These are phyloP conservation scores for Eugnorisma glareosa DNA, from an alignment of 2,888 invertebrate genomes.

Conservation along the genomic window DNA sequence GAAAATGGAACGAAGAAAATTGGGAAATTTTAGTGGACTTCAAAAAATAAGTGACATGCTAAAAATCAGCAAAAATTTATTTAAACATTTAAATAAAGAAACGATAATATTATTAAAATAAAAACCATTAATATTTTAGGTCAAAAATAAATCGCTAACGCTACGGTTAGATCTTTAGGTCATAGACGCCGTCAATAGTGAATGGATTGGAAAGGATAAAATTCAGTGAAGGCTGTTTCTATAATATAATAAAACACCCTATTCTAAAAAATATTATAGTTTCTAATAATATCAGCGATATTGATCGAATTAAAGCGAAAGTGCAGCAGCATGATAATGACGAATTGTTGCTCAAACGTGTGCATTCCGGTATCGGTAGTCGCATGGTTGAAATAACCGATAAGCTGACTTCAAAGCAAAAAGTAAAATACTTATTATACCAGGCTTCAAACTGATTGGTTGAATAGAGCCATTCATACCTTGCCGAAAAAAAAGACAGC, in stretches of 20 bases:
- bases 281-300: slow-evolving; percentile 33
- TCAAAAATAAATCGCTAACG: neutral
- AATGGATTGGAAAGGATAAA: slow-evolving; percentile 49
- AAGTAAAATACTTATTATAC: neutral
- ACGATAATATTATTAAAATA: neutral
- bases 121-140: neutral
- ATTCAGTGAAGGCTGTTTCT: slow-evolving; percentile 35
- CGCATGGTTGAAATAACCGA: slow-evolving; percentile 27
- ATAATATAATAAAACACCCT: slow-evolving; percentile 3
- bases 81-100: neutral
- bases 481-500: neutral
- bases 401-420: neutral
- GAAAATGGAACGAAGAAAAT: neutral
- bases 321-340: slow-evolving; percentile 36
- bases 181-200: slow-evolving; percentile 25
- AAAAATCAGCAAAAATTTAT: neutral
- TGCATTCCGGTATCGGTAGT: slow-evolving; percentile 37
- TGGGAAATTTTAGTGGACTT: neutral
- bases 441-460: neutral
- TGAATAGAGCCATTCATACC: neutral
- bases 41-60: neutral
- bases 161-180: slow-evolving; percentile 3
- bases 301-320: slow-evolving; percentile 50
- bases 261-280: slow-evolving; percentile 23
- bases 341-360: slow-evolving; percentile 45